These are phyloP conservation scores for Phyto melanocephala DNA, from an alignment of 2,888 invertebrate genomes.

Conservation along the genomic window DNA sequence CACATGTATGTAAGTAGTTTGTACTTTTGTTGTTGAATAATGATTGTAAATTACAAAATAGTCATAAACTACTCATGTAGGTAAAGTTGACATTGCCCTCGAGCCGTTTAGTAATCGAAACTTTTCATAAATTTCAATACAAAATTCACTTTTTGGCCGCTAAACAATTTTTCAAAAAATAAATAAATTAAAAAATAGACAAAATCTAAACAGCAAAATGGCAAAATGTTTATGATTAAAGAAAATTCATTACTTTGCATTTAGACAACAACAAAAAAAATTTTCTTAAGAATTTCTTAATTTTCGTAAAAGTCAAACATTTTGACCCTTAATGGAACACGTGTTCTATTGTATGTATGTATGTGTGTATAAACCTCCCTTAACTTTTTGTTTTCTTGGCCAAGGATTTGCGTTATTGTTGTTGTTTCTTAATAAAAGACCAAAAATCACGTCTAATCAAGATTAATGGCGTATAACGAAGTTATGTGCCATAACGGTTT, in stretches of 20 bases:
- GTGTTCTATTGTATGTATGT: constrained; percentile 43
- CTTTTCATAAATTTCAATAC: constrained; percentile 60
- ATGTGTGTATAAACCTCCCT: constrained; percentile 39
- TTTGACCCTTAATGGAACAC: constrained; percentile 39
- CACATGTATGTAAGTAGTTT: constrained; percentile 5
- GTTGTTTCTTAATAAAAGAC: constrained; percentile 50
- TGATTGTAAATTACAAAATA: constrained; percentile 59
- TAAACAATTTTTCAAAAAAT: not conserved
- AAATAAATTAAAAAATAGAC: not conserved
- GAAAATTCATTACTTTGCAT: not conserved
- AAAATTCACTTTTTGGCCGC: constrained; percentile 32
- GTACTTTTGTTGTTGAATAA: constrained; percentile 43
- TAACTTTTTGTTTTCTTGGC: constrained; percentile 1
- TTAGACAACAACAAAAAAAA: not conserved
- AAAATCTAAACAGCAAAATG: constrained; percentile 44
- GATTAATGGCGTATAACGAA: constrained; percentile 78
- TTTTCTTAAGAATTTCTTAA: constrained; percentile 53
- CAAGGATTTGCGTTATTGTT: constrained; percentile 12
- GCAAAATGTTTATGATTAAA: constrained; percentile 26
- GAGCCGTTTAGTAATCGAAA: constrained; percentile 64
- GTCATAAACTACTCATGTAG: constrained; percentile 62
- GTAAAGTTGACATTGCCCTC: constrained; percentile 61
- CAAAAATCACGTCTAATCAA: constrained; percentile 79
- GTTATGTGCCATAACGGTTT: constrained; percentile 68
- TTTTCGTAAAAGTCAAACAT: constrained; percentile 51